Percentiles rank a stretch among this genome's conserved stretches.
phyloP scores from a whole-genome alignment of 1,140 invertebrate species.

The Brachionus plicatilis region DNA sequence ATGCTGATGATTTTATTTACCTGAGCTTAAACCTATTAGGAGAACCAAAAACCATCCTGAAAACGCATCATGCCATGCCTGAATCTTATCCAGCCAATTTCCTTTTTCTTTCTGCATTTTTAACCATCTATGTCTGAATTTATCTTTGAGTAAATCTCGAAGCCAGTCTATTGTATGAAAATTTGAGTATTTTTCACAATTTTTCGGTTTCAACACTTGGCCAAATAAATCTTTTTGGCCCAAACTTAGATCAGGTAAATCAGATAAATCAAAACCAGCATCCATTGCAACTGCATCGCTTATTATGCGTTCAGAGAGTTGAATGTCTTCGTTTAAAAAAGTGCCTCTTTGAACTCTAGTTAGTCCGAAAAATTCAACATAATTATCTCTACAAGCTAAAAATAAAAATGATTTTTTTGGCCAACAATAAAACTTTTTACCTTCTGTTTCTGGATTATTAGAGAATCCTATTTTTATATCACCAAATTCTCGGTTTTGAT shows the following conservation, averaged over 20 bases:
- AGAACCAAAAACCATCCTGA: slow-evolving; percentile 99
- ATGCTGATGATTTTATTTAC: slow-evolving; percentile 47
- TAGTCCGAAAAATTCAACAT: slow-evolving; percentile 19
- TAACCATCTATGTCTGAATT: slow-evolving; percentile 82
- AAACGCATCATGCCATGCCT: slow-evolving; percentile 73
- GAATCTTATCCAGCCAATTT: slow-evolving; percentile 32
- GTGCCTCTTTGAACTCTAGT: background rate
- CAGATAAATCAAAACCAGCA: background rate
- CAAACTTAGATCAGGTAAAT: background rate
- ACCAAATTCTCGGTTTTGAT: background rate
- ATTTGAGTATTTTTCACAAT: slow-evolving; percentile 72
- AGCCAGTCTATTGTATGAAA: slow-evolving; percentile 99
- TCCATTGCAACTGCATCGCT: slow-evolving; percentile 13
- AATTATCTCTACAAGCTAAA: background rate
- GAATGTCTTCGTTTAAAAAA: background rate
- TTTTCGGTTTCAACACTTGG: background rate
- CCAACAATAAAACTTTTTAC: background rate
- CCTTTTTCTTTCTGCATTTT: slow-evolving; percentile 58
- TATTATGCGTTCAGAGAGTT: background rate
- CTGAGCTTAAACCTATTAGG: slow-evolving; percentile 77
- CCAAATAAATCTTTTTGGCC: background rate
- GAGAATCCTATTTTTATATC: background rate
- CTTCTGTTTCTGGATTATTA: background rate
- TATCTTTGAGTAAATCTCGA: slow-evolving; percentile 89
- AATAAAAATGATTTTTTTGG: background rate